Conservation (phyloP, 35 echinoderm and acorn worm species). For the Heliocidaris erythrogramma region DNA sequence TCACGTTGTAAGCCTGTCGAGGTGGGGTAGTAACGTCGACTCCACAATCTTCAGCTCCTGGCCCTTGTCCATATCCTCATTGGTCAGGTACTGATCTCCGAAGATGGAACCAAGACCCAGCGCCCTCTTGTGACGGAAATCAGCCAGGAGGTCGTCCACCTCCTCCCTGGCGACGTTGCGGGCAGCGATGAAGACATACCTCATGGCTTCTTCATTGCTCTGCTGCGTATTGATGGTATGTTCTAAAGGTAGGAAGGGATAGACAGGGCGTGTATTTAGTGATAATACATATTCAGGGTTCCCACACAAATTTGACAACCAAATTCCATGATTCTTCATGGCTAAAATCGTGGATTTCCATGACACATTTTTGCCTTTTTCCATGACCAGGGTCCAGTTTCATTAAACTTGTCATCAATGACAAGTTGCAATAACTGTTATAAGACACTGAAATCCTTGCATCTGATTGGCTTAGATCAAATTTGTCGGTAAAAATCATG, state of each 20-base stretch:
- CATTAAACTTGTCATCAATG: too few relatives aligned
- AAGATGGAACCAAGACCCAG: slow-evolving; percentile 90
- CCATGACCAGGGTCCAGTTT: too few relatives aligned
- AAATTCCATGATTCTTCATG: too few relatives aligned
- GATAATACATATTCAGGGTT: background rate
- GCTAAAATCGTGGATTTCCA: too few relatives aligned
- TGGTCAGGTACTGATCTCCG: slow-evolving; percentile 69
- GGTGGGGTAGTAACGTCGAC: slow-evolving; percentile 73
- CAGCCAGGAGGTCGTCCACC: slow-evolving; percentile 61
- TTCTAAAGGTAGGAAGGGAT: slow-evolving; percentile 16
- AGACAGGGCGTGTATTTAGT: background rate
- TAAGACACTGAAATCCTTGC: too few relatives aligned
- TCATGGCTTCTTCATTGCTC: slow-evolving; percentile 77
- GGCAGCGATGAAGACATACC: slow-evolving; percentile 68
- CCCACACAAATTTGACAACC: too few relatives aligned
- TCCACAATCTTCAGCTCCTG: slow-evolving; percentile 78
- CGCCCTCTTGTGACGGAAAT: slow-evolving; percentile 79
- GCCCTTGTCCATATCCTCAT: slow-evolving; percentile 72
- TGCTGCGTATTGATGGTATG: slow-evolving; percentile 51
- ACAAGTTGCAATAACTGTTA: too few relatives aligned
- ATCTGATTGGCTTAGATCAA: too few relatives aligned
- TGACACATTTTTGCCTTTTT: too few relatives aligned
- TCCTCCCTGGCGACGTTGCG: slow-evolving; percentile 56
- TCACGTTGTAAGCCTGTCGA: slow-evolving; percentile 84
- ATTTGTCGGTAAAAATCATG: too few relatives aligned